A percentile compares a stretch with the other conserved stretches of the same genome.
Conservation (phyloP, 2,888 invertebrate genomes). For the Tipula confusa region DNA sequence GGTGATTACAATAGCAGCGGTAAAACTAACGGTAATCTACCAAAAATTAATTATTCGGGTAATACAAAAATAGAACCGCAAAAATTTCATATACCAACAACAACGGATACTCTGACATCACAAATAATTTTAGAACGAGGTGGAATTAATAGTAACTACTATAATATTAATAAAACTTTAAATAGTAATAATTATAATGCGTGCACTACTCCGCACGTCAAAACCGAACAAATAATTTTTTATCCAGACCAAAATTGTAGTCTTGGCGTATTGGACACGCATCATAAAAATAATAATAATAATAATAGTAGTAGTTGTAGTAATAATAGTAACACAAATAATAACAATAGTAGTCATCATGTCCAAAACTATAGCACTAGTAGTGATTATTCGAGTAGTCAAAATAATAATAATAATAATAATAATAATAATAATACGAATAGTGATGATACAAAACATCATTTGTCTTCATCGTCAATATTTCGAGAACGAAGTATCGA, state of each 20-base stretch:
- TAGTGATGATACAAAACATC: not conserved
- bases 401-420: conserved; percentile 5
- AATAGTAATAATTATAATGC: not conserved
- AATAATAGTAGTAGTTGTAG: not conserved
- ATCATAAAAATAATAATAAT: not conserved
- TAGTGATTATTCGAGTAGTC: not conserved
- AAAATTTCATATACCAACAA: not conserved
- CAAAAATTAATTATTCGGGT: not conserved
- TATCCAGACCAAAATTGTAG: conserved; percentile 40
- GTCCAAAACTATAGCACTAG: conserved; percentile 13
- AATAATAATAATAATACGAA: conserved; percentile 28
- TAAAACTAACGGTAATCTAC: not conserved
- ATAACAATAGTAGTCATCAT: not conserved
- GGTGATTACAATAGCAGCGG: not conserved
- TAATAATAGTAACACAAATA: not conserved
- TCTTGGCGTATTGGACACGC: not conserved
- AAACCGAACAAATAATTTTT: conserved; percentile 45
- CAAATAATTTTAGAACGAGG: not conserved
- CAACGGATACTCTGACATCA: not conserved
- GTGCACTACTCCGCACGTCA: not conserved
- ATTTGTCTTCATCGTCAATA: conserved; percentile 34
- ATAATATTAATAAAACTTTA: not conserved
- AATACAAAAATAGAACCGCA: not conserved
- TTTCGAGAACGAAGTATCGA: conserved; percentile 64
- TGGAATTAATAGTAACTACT: not conserved